Evolutionary conservation across 2,113 vertebrate genomes (phyloP).

Genomic region (Acanthochromis polyacanthus): DNA sequence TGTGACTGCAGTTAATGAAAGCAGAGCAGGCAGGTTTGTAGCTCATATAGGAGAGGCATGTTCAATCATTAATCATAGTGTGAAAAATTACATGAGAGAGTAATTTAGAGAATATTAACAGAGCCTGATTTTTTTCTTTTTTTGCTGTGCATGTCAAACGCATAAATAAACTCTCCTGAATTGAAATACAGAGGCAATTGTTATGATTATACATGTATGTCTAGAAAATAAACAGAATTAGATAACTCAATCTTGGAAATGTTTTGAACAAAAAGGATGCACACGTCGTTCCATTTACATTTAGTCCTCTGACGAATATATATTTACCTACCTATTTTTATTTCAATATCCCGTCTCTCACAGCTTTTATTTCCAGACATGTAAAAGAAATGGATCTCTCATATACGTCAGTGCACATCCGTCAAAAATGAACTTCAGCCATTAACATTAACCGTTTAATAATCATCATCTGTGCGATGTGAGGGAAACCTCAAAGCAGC

Average conservation of each 20-base stretch:
- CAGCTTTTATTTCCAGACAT: slow-evolving; percentile 10
- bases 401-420: not conserved
- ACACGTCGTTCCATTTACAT: slow-evolving; percentile 29
- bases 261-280: slow-evolving; percentile 27
- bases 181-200: slow-evolving; percentile 44
- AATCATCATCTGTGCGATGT: slow-evolving; percentile 18
- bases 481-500: slow-evolving; percentile 51
- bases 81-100: slow-evolving; percentile 41
- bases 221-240: slow-evolving; percentile 21
- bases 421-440: slow-evolving; percentile 22
- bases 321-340: slow-evolving; percentile 12
- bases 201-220: slow-evolving; percentile 35
- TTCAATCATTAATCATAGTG: slow-evolving; percentile 17
- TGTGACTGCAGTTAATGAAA: slow-evolving; percentile 34
- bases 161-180: slow-evolving; percentile 15
- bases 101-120: slow-evolving; percentile 30
- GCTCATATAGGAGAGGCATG: slow-evolving; percentile 10
- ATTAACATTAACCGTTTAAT: slow-evolving; percentile 22
- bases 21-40: not conserved
- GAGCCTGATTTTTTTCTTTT: slow-evolving; percentile 7
- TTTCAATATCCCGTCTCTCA: slow-evolving; percentile 6
- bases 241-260: slow-evolving; percentile 53
- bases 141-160: slow-evolving; percentile 37
- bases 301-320: slow-evolving; percentile 26
- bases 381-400: not conserved